Conservation (phyloP, 2,888 invertebrate species). For the Eristalis intricaria region DNA sequence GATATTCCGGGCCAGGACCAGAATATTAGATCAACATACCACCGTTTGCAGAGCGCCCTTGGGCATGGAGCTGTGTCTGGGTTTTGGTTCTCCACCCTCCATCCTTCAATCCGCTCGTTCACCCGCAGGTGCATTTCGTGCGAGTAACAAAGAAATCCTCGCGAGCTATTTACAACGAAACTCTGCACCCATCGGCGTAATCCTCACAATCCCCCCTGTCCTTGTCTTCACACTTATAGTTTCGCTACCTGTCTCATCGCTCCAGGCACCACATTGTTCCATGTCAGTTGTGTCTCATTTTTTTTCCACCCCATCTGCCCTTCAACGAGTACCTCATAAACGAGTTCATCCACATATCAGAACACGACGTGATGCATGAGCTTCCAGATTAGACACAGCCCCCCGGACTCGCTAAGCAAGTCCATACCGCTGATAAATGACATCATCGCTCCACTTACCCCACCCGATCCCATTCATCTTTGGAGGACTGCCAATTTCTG, state of each 20-base stretch:
- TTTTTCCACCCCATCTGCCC: too few relatives aligned
- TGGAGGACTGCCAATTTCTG: background rate
- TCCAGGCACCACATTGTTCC: background rate
- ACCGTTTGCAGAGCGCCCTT: too few relatives aligned
- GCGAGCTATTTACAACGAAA: background rate
- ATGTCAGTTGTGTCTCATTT: background rate
- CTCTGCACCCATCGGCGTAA: background rate
- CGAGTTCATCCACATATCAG: background rate
- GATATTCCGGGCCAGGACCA: too few relatives aligned
- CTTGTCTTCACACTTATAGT: too few relatives aligned
- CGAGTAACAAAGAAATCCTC: background rate
- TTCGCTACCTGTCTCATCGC: background rate
- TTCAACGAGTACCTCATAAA: background rate
- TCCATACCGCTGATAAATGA: background rate
- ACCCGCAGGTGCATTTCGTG: background rate
- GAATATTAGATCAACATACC: too few relatives aligned
- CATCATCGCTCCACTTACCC: background rate
- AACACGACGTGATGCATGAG: background rate
- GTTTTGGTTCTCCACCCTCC: background rate
- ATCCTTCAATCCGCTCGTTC: background rate
- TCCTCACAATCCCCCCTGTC: background rate
- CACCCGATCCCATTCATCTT: background rate
- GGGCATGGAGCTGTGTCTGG: background rate
- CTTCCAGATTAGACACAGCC: background rate
- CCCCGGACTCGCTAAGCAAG: background rate